A percentile compares a stretch with the other conserved stretches of the same genome.
phyloP scores from a whole-genome alignment of 2,113 vertebrate genomes.

The Rhizomys pruinosus region DNA sequence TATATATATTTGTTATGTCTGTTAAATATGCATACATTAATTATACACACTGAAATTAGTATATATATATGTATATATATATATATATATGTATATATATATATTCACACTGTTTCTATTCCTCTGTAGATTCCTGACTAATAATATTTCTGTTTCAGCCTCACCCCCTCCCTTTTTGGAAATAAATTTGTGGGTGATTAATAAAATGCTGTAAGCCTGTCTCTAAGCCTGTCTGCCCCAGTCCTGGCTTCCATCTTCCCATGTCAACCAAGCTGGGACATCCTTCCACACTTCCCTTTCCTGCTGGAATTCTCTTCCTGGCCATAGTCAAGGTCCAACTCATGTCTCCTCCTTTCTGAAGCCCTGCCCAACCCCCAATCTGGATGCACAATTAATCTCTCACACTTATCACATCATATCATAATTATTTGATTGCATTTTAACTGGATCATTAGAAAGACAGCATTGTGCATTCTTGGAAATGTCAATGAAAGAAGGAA shows the following conservation, averaged over 20 bases:
- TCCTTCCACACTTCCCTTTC: neutral
- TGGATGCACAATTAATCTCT: slow-evolving; percentile 60
- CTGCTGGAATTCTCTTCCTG: neutral
- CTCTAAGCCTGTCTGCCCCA: no score
- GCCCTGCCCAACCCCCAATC: slow-evolving; percentile 6
- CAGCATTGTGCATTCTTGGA: slow-evolving; percentile 77
- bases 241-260: no score
- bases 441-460: slow-evolving; percentile 77
- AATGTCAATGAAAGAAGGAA: slow-evolving; percentile 78
- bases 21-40: neutral
- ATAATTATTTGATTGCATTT: slow-evolving; percentile 79
- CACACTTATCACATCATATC: slow-evolving; percentile 68
- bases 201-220: no score
- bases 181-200: no score
- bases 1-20: neutral
- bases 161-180: neutral
- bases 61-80: no score
- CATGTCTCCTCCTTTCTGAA: slow-evolving; percentile 45
- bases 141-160: neutral
- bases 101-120: neutral
- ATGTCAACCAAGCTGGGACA: neutral
- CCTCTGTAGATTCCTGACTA: neutral
- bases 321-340: neutral
- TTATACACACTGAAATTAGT: neutral
- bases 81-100: no score